Evolutionary conservation across 2,888 invertebrate genomes (phyloP), one percentile per base, ranked within the genome.

Genomic region (Selenia dentaria): DNA sequence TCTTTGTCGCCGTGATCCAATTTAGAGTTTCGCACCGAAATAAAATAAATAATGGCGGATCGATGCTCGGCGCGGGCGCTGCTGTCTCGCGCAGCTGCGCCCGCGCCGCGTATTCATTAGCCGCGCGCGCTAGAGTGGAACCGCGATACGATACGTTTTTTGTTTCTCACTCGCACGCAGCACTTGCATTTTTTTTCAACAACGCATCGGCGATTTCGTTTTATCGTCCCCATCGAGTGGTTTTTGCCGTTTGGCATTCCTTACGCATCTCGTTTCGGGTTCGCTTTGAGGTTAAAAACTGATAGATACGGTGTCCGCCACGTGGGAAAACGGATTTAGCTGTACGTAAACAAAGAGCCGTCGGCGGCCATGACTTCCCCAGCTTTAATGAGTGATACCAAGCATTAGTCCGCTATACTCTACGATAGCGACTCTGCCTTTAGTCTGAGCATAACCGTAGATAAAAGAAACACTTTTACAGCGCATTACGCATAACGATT

Each of bases 161-260:
- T 86, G 81, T 79, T 68, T 88, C 87, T 81, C 79, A 52, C 85
- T 86, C 88, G 83, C 83, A 87, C 88, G 82, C 79, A 84, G 78
- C 76, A 74, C 78, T 82, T 79, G 83, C 81, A 71, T 82, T 84
- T 86, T 86, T 86, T 84, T 82, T 75, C 72, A 70, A 77, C 76
- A 83, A 83, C 83, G 85, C 84, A 88, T 85, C 88, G 87, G 82
- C 80, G 86, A 87, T 85, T 88, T 83, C 83, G 83, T 84, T 86
- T 88, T 83, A 85, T 84, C 86, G 83, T 82, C 80, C 83, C 82
- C 80, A 81, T 83, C 82, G 81, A 80, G 82, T 75, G 74, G 84
- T 85, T 85, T 86, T 85, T 85, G 83, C 82, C 80, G 79, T 80
- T 83, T 72, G 76, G 82, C 70, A 87, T 85, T 83, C 82, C 81